Evolutionary conservation across 2,113 vertebrate species (phyloP).

Genomic region (Microcebus ravelobensis): DNA sequence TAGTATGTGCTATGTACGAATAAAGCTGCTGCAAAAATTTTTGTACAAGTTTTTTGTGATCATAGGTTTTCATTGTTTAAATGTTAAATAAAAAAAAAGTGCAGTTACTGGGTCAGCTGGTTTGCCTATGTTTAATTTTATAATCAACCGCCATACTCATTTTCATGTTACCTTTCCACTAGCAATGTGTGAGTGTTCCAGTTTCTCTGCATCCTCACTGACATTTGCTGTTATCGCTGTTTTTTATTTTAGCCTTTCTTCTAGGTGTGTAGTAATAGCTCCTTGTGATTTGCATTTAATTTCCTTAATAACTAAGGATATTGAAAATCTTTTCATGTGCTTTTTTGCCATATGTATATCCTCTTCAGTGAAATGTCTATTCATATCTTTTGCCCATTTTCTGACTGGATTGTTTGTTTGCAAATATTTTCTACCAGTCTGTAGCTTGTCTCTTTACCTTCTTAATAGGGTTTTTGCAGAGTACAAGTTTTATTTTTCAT

Average conservation of each 20-base stretch:
- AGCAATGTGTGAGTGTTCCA: background rate
- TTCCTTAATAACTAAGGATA: slow-evolving; percentile 53
- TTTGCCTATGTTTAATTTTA: background rate
- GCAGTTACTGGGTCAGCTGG: background rate
- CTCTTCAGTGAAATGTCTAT: slow-evolving; percentile 47
- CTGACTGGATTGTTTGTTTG: slow-evolving; percentile 54
- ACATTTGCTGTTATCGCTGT: background rate
- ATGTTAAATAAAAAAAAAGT: background rate
- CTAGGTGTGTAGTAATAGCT: background rate
- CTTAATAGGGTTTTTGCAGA: background rate
- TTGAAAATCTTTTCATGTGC: slow-evolving; percentile 25
- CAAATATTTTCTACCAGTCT: slow-evolving; percentile 55
- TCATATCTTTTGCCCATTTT: slow-evolving; percentile 53
- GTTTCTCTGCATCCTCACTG: slow-evolving; percentile 10
- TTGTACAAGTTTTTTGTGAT: background rate
- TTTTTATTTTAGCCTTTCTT: slow-evolving; percentile 22
- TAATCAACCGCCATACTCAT: background rate
- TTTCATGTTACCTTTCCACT: background rate
- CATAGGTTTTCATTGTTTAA: background rate
- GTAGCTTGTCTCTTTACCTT: slow-evolving; percentile 34
- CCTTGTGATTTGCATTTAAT: slow-evolving; percentile 39
- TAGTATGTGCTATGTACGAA: background rate
- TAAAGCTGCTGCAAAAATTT: background rate
- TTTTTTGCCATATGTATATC: slow-evolving; percentile 48
- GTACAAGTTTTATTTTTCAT: slow-evolving; percentile 35